A percentile compares a stretch with the other conserved stretches of the same genome.
phyloP scores from a whole-genome alignment of 2,888 invertebrate genomes.

The Orthosia gothica region DNA sequence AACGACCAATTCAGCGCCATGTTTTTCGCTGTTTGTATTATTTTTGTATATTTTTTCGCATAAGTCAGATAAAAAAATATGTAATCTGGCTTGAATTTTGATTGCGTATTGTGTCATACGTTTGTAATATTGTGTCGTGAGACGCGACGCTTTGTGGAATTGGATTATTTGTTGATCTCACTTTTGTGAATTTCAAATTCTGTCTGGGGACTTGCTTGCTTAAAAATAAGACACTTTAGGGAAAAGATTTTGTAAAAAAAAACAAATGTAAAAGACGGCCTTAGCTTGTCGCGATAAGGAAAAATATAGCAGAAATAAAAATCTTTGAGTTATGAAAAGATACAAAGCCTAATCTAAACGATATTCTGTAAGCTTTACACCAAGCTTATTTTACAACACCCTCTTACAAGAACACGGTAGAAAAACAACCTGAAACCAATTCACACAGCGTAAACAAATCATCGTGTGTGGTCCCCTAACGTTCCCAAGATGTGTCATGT shows the following conservation, averaged over 20 bases:
- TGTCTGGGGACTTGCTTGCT: constrained; percentile 5
- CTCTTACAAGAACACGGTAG: constrained; percentile 6
- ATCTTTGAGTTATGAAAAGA: not conserved
- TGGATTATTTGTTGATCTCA: constrained; percentile 42
- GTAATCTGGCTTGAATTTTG: constrained; percentile 65
- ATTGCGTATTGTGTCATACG: constrained; percentile 59
- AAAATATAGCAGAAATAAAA: not conserved
- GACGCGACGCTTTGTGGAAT: constrained; percentile 32
- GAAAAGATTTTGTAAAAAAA: constrained; percentile 3
- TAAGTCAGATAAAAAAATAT: constrained; percentile 58
- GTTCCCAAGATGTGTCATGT: constrained; percentile 51
- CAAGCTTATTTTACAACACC: not conserved
- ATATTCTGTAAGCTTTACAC: not conserved
- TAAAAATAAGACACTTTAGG: constrained; percentile 3
- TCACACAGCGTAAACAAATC: constrained; percentile 56
- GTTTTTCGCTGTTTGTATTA: constrained; percentile 69
- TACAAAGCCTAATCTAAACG: constrained; percentile 5
- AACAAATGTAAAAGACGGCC: not conserved
- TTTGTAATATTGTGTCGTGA: constrained; percentile 49
- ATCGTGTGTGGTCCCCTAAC: constrained; percentile 62
- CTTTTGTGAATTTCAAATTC: constrained; percentile 34
- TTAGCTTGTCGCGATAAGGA: constrained; percentile 1
- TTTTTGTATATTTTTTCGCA: constrained; percentile 66
- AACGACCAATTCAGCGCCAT: constrained; percentile 70
- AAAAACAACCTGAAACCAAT: constrained; percentile 44